Evolutionary conservation across 1,140 invertebrate genomes (phyloP).

Genomic region (Pentalonia nigronervosa): DNA sequence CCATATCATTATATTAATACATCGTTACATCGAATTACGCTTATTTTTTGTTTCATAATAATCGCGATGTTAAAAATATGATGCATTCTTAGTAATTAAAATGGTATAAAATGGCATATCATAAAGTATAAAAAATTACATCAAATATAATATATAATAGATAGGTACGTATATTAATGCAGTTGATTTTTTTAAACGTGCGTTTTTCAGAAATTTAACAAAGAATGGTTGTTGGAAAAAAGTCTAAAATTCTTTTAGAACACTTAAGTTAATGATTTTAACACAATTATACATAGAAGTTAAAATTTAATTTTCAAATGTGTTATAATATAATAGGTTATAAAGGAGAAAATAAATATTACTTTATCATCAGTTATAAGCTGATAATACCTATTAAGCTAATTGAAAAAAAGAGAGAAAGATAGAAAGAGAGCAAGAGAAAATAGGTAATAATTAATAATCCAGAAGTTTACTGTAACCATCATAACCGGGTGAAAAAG

Average conservation of each 20-base stretch:
- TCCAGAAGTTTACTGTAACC: background rate
- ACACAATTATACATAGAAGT: background rate
- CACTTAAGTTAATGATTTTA: background rate
- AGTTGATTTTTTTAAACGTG: background rate
- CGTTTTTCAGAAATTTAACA: background rate
- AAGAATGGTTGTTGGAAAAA: background rate
- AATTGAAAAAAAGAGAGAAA: background rate
- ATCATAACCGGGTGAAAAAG: constrained; percentile 36
- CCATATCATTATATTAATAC: background rate
- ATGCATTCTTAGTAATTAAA: background rate
- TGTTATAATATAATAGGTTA: background rate
- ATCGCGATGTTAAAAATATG: background rate
- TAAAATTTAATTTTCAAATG: background rate
- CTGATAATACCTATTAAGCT: background rate
- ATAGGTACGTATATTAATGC: background rate
- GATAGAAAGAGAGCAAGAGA: background rate
- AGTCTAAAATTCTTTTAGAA: background rate
- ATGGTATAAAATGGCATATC: background rate
- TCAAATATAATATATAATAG: background rate
- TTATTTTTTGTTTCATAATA: background rate
- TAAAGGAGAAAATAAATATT: background rate
- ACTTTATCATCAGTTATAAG: background rate
- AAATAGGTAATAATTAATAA: constrained; percentile 22
- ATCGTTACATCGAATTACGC: too few relatives aligned
- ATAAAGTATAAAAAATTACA: background rate